phyloP scores from a whole-genome alignment of 2,797 vertebrate species.

The Microhierax caerulescens region DNA sequence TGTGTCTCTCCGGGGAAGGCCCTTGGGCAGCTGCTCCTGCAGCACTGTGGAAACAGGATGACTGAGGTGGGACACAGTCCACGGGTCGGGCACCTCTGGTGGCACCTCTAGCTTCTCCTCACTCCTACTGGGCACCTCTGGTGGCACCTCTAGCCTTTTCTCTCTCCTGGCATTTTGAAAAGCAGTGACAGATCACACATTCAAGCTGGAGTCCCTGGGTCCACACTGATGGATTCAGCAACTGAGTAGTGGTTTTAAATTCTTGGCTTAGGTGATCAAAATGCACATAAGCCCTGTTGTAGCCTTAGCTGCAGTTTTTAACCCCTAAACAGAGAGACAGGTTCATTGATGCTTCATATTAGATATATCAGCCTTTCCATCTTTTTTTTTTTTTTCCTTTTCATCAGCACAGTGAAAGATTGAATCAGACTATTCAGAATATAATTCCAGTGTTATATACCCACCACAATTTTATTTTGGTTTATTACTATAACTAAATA shows the following conservation, averaged over 20 bases:
- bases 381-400: background rate
- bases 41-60: rapidly evolving
- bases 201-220: background rate
- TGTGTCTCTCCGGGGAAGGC: background rate
- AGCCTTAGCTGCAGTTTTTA: background rate
- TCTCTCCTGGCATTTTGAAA: background rate
- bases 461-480: background rate
- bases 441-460: background rate
- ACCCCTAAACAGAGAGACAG: background rate
- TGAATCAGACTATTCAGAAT: background rate
- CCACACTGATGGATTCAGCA: background rate
- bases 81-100: background rate
- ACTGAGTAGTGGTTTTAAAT: background rate
- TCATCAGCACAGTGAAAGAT: background rate
- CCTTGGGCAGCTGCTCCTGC: background rate
- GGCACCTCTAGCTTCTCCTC: background rate
- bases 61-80: background rate
- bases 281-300: background rate
- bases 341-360: background rate
- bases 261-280: background rate
- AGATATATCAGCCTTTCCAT: background rate
- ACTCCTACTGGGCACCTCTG: background rate
- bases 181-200: background rate
- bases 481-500: background rate
- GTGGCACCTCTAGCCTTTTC: background rate